A percentile compares a stretch with the other conserved stretches of the same genome.
These are phyloP conservation scores for Protophormia terraenovae DNA, from an alignment of 2,888 invertebrate species.

Conservation along the genomic window DNA sequence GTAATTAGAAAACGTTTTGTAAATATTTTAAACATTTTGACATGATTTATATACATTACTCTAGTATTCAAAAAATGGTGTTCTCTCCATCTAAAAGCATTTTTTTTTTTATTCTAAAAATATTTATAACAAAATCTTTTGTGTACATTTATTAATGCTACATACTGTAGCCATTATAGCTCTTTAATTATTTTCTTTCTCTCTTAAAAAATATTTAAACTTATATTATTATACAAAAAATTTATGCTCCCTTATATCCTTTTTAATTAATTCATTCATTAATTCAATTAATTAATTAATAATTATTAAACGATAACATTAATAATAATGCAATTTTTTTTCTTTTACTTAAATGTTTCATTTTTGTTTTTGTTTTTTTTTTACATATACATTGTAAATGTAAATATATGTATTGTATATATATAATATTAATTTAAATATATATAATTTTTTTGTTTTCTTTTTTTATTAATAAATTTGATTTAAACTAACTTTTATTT, in stretches of 20 bases:
- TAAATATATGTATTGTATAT: slow-evolving; percentile 67
- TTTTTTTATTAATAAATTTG: slow-evolving; percentile 63
- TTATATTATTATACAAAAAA: slow-evolving; percentile 23
- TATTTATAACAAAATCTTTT: too few species aligned
- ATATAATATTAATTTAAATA: slow-evolving; percentile 65
- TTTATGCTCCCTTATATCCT: neutral
- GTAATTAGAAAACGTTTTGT: too few species aligned
- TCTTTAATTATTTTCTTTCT: too few species aligned
- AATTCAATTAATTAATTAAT: slow-evolving; percentile 54
- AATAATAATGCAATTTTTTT: slow-evolving; percentile 60
- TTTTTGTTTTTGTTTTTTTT: slow-evolving; percentile 15
- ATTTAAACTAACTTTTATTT: slow-evolving; percentile 71
- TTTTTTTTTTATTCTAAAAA: too few species aligned
- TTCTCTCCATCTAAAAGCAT: too few species aligned
- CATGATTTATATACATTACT: too few species aligned
- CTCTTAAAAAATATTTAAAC: too few species aligned
- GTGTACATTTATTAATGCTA: too few species aligned
- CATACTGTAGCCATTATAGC: too few species aligned
- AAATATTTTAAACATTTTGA: too few species aligned
- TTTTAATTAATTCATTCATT: neutral
- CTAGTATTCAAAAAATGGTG: too few species aligned
- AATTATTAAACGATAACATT: slow-evolving; percentile 64
- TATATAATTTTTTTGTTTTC: slow-evolving; percentile 41
- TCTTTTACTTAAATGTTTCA: slow-evolving; percentile 7
- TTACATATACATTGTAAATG: slow-evolving; percentile 68